phyloP scores from a whole-genome alignment of 92 coral and sea anemone species.

The Heliopora coerulea region DNA sequence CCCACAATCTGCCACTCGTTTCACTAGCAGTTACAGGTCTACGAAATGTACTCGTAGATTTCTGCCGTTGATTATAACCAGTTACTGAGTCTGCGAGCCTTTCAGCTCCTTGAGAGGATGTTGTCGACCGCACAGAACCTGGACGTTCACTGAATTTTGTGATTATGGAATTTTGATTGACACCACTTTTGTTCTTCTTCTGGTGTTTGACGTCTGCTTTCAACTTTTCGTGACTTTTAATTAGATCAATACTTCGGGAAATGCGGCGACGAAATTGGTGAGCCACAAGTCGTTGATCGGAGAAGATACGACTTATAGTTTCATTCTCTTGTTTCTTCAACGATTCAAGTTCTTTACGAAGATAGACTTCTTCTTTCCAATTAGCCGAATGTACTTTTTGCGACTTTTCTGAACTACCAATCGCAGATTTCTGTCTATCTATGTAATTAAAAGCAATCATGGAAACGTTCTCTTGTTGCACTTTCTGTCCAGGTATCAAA shows the following conservation, averaged over 20 bases:
- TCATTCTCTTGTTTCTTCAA: conserved; percentile 78
- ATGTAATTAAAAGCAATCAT: conserved; percentile 79
- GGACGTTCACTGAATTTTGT: conserved; percentile 40
- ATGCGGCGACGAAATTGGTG: conserved; percentile 76
- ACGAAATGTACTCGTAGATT: conserved; percentile 41
- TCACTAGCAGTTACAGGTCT: conserved; percentile 93
- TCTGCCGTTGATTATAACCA: no score
- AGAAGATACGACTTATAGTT: conserved; percentile 71
- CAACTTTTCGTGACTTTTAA: conserved; percentile 71
- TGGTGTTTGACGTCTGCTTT: conserved; percentile 43
- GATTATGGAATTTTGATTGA: not conserved
- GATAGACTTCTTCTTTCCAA: conserved; percentile 96
- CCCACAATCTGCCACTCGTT: conserved; percentile 76
- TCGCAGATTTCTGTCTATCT: conserved; percentile 79
- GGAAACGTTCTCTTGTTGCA: not conserved
- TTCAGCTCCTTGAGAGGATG: conserved; percentile 42
- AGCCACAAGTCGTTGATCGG: conserved; percentile 82
- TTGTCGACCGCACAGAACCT: conserved; percentile 62
- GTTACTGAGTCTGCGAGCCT: conserved; percentile 56
- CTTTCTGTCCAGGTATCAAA: not conserved
- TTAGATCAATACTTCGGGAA: conserved; percentile 74
- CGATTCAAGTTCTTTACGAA: conserved; percentile 75
- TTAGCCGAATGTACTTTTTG: conserved; percentile 97
- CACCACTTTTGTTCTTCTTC: not conserved
- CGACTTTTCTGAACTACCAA: conserved; percentile 94